Conservation (phyloP, 2,113 vertebrate genomes). For the Cinclus mexicanus region DNA sequence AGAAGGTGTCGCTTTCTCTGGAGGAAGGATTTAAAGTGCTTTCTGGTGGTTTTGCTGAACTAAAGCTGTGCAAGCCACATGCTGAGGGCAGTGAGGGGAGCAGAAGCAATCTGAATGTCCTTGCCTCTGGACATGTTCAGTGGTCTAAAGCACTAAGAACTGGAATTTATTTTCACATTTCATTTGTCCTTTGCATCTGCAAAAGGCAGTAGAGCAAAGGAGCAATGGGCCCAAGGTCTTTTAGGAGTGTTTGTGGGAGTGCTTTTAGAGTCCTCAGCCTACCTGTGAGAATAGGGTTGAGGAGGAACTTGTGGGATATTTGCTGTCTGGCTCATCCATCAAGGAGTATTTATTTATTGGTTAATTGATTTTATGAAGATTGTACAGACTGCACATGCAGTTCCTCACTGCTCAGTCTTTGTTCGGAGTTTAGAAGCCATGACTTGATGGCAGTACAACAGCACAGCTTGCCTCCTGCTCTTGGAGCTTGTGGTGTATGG, state of each 20-base stretch:
- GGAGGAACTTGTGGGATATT: slow-evolving; percentile 27
- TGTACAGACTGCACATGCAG: slow-evolving; percentile 38
- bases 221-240: not conserved
- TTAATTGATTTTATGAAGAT: slow-evolving; percentile 72
- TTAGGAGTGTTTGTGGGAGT: not conserved
- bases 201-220: not conserved
- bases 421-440: slow-evolving; percentile 61
- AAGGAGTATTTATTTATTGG: slow-evolving; percentile 68
- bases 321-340: slow-evolving; percentile 35
- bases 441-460: slow-evolving; percentile 31
- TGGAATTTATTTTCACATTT: not conserved
- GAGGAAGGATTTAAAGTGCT: not conserved
- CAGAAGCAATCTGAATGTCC: not conserved
- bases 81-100: not conserved
- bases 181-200: not conserved
- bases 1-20: not conserved
- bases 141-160: not conserved
- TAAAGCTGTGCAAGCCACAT: not conserved
- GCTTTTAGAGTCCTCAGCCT: not conserved
- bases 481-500: not conserved
- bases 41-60: not conserved
- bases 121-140: not conserved
- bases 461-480: not conserved
- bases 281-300: not conserved
- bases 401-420: slow-evolving; percentile 57